Base-by-base conservation (phyloP, 37 sponge, comb jelly and placozoan species). In the Beroe forskalii region DNA sequence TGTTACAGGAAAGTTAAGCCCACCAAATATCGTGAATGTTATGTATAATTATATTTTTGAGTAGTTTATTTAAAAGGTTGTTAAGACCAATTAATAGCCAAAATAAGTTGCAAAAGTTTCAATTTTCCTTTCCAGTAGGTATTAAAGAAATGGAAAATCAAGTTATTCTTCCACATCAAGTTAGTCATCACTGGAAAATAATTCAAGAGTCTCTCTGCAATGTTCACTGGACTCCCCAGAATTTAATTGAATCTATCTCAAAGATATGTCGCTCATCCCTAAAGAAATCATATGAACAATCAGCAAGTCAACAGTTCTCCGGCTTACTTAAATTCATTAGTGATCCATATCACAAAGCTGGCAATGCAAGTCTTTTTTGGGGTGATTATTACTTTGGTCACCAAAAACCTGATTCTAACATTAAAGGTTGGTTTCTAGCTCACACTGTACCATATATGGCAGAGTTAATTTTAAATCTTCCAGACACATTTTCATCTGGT, bases 351-450 rank as follows among this genome's bases (percentile, higher is more conserved):
- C 23, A 42, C 42, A 37, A 35, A 6, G 44, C 40, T 3, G 86
- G 86, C 0, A 25, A 44, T 41, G 30, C 86, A 3, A 1, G 17
- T 19, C 20, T 44, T 43, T 80, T 44, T 80, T 80, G 86, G 86
- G 86, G 86, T 6, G 86, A 44, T 30, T 43, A 28, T 43, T 0
- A 4, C 0, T 80, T 80, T 24, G 0, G 0, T 23, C 1, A 80
- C n/a, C 44, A 44, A 2, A 36, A 69, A 1, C 86, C 86, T 38
- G 55, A 41, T 80, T 25, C 44, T 23, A 14, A n/a, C n/a, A 19
- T 80, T n/a, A 80, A 80, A 27, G 86, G 86, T 9, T 80, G 86
- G 86, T 80, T 80, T 80, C 42, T 80, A 17, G 86, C 86, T 43
- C 86, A 80, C 55, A 80, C 86, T 80, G 30, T 80, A 38, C 86